Base-by-base conservation (phyloP, 2,113 vertebrate species). In the Nerophis lumbriciformis region DNA sequence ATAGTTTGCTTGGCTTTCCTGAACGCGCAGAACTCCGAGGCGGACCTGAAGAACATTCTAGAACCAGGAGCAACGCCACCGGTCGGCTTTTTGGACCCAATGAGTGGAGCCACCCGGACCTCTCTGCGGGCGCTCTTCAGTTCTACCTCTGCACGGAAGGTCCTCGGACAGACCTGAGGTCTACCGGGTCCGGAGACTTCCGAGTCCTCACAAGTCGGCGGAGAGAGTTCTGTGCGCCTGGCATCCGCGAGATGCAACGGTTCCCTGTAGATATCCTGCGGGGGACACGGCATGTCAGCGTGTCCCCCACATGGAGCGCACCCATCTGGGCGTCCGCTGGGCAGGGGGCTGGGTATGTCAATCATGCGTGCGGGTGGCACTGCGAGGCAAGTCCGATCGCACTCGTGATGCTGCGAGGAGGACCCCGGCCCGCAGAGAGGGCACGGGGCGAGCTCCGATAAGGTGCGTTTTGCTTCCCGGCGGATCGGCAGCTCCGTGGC, bases 1-100 rank as follows among this genome's bases (percentile, higher is more conserved):
- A 88, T 74, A 59, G 75, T 77, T 78, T 90, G 89, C 57, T 82
- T 84, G 60, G 88, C 87, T 37, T 83, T 87, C 39, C 89, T 76
- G 72, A 90, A 89, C 52, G 80, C 39, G 19, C 82, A 79, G 1
- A 90, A 78, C 38, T 73, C 72, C 0, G 88, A 74, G 0, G 81
- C 88, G 68, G 65, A 82, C 14, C 59, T 76, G 62, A 90, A 90
- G 14, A 88, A 80, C 82, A 78, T 76, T 54, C 88, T 86, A 28
- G 28, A 28, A 11, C 90, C 90, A 1, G 88, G 90, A 35, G 87
- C 85, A 54, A 88, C 90, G 7, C 39, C 76, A 35, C 15, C n/a
- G 5, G 36, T 61, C 4, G 38, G 35, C 16, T 57, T 57, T 57
- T 37, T 38, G 53, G 21, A 28, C 21, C 5, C 6, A 21, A 35